These are phyloP conservation scores for Puntigrus tetrazona DNA, from an alignment of 2,113 vertebrate species.

Conservation along the genomic window DNA sequence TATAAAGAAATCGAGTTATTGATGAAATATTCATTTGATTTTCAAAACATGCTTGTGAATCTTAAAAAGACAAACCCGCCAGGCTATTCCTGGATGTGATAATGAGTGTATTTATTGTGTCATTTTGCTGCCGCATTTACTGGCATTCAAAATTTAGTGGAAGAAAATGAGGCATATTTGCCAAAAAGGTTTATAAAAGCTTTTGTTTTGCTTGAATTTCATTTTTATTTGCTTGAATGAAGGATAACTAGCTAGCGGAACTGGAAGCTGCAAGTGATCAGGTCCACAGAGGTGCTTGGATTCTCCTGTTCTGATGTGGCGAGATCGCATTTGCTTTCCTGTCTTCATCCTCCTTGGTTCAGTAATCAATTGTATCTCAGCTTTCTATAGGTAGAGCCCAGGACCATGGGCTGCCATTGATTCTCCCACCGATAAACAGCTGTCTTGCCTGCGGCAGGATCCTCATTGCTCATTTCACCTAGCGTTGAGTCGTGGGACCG, in stretches of 20 bases:
- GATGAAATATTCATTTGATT: neutral
- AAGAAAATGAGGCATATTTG: neutral
- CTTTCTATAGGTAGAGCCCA: constrained; percentile 6
- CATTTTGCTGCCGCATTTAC: neutral
- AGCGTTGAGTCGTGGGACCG: neutral
- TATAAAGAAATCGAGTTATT: neutral
- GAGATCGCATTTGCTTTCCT: neutral
- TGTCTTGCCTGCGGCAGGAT: constrained; percentile 12
- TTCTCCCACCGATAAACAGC: constrained; percentile 27
- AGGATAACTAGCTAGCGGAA: neutral
- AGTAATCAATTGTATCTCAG: neutral
- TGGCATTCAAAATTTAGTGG: neutral
- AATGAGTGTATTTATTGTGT: neutral
- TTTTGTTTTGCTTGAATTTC: neutral
- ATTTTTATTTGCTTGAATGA: neutral
- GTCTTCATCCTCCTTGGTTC: neutral
- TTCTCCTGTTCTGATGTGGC: neutral
- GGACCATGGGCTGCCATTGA: constrained; percentile 17
- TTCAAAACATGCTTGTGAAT: neutral
- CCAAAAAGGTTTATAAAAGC: neutral
- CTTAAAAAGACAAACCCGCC: neutral
- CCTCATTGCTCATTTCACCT: constrained; percentile 3
- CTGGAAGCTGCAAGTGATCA: neutral
- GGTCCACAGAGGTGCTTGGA: neutral
- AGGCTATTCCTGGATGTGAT: neutral